Base-by-base conservation (phyloP, 1,140 invertebrate genomes). In the Euura lappo region DNA sequence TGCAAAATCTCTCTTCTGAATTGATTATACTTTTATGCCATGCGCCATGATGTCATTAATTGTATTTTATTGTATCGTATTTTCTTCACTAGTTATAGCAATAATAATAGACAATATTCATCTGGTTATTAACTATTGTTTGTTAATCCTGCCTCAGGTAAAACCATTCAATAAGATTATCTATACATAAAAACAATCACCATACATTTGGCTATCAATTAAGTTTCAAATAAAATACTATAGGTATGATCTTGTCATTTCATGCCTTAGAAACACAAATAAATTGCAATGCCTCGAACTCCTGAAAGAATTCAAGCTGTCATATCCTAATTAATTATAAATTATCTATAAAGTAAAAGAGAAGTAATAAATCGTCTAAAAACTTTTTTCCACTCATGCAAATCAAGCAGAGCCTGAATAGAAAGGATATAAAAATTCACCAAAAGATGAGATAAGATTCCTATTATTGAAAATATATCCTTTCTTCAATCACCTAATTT, bases 81-180 rank as follows among this genome's bases (percentile, higher is more conserved):
- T 60, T 60, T 60, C 51, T 60, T 60, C 51, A 60, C 51, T 60
- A 60, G 8, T 28, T 28, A 28, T 60, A 60, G 51, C 51, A 60
- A n/a, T 60, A 60, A 60, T 60, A 60, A 60, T 60, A 60, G 51
- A 60, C 51, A 60, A 60, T 60, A 60, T 60, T 60, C 0, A 60
- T 60, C 51, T 60, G 51, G 13, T n/a, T 60, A 60, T 0, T 11
- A 60, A 11, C 13, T 60, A 11, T 60, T 60, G 28, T 28, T 28
- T 28, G 13, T 60, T 60, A 60, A 60, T 6, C 51, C 51, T n/a
- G 13, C 51, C 3, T 60, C 2, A n/a, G 51, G 51, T 60, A 8
- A 60, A 60, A 60, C 51, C 51, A 60, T 60, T 60, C 51, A 60
- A 6, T 11, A 60, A 60, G 51, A 60, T 28, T 60, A n/a, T 60